Evolutionary conservation across 2,113 vertebrate species (phyloP), one percentile per base, ranked within the genome.

Genomic region (Noctilio leporinus): DNA sequence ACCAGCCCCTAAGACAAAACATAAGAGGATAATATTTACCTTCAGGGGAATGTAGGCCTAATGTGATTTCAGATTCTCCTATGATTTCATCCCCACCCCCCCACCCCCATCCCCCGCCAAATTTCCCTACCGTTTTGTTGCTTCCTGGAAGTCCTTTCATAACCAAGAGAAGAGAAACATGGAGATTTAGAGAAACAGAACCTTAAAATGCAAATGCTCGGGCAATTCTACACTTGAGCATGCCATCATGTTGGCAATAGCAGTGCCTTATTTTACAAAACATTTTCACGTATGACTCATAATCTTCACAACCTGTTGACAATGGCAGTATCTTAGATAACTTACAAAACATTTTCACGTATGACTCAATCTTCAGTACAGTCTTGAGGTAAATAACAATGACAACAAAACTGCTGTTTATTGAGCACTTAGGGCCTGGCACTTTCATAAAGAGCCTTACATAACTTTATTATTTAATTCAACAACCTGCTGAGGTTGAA

Each of bases 121-220:
- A 69, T 62, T 70, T 65, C 43, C 43, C 67, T 72, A 49, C 24
- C 24, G 82, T 64, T 84, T 38, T 91, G 49, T 28, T 64, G 17
- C 76, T 90, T 94, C 67, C 70, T 91, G 9, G 65, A 93, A 94
- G 30, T 88, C 33, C 51, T 83, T 77, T 69, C 89, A 80, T 19
- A 93, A 94, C 47, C 40, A 86, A 72, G 69, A 89, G 14, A 9
- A 86, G 38, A 67, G 55, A 65, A 88, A 75, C 64, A 49, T 0
- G 40, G 35, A 77, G 45, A 43, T 43, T 78, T 10, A 86, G 53
- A 49, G n/a, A 92, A 89, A 80, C 4, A 49, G 45, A 86, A 10
- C 78, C 51, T 80, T 86, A 72, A 91, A 84, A 85, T 53, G 17
- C 30, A 89, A 94, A 77, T 55, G 9, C 38, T 78, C 78, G 77